Conservation (phyloP, 2,888 invertebrate genomes). For the Chromoteleia sp. region DNA sequence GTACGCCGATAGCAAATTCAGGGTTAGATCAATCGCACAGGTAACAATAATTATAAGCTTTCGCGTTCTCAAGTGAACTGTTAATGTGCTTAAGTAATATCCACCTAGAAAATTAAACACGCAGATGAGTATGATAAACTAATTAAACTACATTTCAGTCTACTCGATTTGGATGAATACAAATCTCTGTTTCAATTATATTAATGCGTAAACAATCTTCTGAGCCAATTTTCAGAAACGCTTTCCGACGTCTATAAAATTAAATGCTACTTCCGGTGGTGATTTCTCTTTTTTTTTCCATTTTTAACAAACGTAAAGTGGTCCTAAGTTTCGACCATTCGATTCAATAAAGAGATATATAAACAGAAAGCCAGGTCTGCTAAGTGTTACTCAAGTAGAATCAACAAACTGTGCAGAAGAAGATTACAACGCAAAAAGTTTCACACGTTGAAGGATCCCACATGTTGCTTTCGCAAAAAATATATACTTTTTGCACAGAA, state of each 20-base stretch:
- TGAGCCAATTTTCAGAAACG: not conserved
- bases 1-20: not conserved
- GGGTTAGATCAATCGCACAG: constrained; percentile 17
- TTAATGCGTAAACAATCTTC: not conserved
- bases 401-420: constrained; percentile 65
- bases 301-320: constrained; percentile 33
- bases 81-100: constrained; percentile 35
- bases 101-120: constrained; percentile 9
- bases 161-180: constrained; percentile 31
- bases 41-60: constrained; percentile 52
- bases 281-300: constrained; percentile 1
- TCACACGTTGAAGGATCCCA: constrained; percentile 43
- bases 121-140: constrained; percentile 18
- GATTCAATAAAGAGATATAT: constrained; percentile 42
- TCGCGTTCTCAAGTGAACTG: constrained; percentile 50
- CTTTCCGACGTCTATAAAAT: not conserved
- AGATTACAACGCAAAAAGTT: constrained; percentile 53
- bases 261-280: constrained; percentile 6
- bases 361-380: constrained; percentile 29
- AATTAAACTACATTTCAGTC: constrained; percentile 30
- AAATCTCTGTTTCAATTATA: constrained; percentile 6
- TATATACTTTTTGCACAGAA: constrained; percentile 17
- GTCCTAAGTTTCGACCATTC: constrained; percentile 31
- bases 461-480: constrained; percentile 42
- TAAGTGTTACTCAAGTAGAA: constrained; percentile 62